Evolutionary conservation across 2,888 invertebrate species (phyloP), one percentile per base, ranked within the genome.

Genomic region (Agonum fuliginosum): DNA sequence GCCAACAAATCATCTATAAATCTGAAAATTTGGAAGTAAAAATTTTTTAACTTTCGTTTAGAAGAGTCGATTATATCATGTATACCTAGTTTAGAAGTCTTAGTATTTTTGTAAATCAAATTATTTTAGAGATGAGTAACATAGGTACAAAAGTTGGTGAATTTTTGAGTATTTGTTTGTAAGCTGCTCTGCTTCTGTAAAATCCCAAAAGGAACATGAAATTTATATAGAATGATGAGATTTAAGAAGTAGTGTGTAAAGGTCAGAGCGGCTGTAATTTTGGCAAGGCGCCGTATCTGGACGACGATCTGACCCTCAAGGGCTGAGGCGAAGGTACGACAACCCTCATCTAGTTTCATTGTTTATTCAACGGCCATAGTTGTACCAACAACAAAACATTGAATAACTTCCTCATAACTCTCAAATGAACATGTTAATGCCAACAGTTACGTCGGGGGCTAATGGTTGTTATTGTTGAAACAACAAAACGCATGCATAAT

Each of bases 371-470:
- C 75, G 67, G 62, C 74, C 74, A 74, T 74, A 58, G 74, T 74
- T 74, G 74, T 74, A 58, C 43, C 46, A 75, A 67, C 75, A 75
- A 75, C 75, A 75, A 75, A 75, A 75, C 75, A 75, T 41, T 48
- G 75, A 75, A 75, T 67, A 75, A 75, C 75, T 75, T 75, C 67
- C 75, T 75, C 75, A 75, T 75, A 75, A 75, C 65, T 75, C 67
- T 75, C 43, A 75, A 75, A 65, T 75, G 67, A 75, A 75, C 75
- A 75, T 75, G 75, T 75, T 75, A 65, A 75, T 41, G 75, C 67
- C 75, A 67, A 67, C 75, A 65, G 75, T 75, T 75, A 65, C 62
- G 75, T 67, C 67, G 48, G 19, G 10, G 67, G 48, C 75, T 75
- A 75, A 75, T 75, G 75, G 75, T 30, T 75, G 74, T 75, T 67